Base-by-base conservation (phyloP, 2,797 vertebrate genomes). In the Furcifer pardalis region DNA sequence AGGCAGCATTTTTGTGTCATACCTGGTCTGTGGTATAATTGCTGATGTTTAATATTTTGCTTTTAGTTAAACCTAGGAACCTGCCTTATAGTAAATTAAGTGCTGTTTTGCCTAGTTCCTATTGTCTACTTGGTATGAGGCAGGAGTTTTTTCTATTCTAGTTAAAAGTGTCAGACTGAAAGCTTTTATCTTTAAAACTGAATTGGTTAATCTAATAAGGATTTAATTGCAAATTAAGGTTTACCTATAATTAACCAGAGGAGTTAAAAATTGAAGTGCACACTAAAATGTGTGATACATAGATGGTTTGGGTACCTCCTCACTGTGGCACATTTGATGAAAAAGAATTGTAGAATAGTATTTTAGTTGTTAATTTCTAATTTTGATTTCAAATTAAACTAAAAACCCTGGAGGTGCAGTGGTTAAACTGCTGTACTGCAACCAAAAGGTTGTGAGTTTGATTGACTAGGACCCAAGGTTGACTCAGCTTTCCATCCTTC, bases 141-240 rank as follows among this genome's bases (percentile, higher is more conserved):
- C 5, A 66, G n/a, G 52, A 1, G 0, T 35, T 35, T 35, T 35
- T 17, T 17, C 65, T 17, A 2, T 5, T 66, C 4, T 66, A 1
- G 5, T 15, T 66, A 15, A 17, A 66, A 30, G 35, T 66, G 32
- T 35, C 35, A 62, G 76, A 25, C 6, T 77, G 35, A 56, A 77
- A 42, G 56, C 23, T 40, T 77, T 77, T 77, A 37, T 77, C 32
- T 19, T 32, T 37, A 77, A 65, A 65, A 65, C 32, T 17, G 17
- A 32, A 21, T 66, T 66, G 75, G 32, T 60, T 60, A 77, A 63
- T 62, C 59, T 44, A 68, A 1, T 79, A 27, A 56, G 17, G 23
- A 80, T 56, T 80, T 80, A 42, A 44, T 63, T 62, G 56, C 25
- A 63, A 60, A 63, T 78, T 78, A 78, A 63, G 42, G 30, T 78